Percentiles rank a stretch among this genome's conserved stretches.
Conservation (phyloP, 2,888 invertebrate species). For the Allygus modestus region DNA sequence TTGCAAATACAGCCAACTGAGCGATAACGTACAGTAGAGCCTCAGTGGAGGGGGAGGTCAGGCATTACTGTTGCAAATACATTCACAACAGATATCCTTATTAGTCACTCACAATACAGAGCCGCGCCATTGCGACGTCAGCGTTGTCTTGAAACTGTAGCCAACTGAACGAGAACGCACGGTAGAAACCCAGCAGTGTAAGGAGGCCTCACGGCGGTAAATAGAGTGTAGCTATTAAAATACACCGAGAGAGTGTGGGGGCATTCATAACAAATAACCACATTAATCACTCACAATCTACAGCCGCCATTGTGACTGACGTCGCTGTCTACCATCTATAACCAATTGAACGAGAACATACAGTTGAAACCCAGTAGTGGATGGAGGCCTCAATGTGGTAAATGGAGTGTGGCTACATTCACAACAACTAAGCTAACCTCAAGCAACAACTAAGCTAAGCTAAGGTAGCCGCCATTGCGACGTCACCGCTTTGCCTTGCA, state of each 20-base stretch:
- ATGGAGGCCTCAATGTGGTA: slow-evolving; percentile 4
- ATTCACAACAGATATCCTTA: too few relatives aligned
- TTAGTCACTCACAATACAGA: too few relatives aligned
- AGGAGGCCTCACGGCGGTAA: slow-evolving; percentile 28
- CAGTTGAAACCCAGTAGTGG: too few relatives aligned
- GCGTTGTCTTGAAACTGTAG: too few relatives aligned
- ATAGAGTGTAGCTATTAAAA: slow-evolving; percentile 42
- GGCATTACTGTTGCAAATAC: too few relatives aligned
- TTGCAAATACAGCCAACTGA: too few relatives aligned
- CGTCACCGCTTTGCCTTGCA: neutral
- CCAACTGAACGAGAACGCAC: neutral
- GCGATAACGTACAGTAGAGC: too few relatives aligned
- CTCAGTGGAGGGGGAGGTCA: too few relatives aligned
- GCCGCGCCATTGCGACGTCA: too few relatives aligned
- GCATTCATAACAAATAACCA: slow-evolving; percentile 41
- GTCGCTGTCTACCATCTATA: too few relatives aligned
- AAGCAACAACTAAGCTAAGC: slow-evolving; percentile 14
- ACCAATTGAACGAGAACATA: too few relatives aligned
- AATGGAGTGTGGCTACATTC: slow-evolving; percentile 49
- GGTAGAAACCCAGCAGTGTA: neutral
- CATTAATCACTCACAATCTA: slow-evolving; percentile 46
- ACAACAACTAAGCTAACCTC: slow-evolving; percentile 39
- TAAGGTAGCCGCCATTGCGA: slow-evolving; percentile 26
- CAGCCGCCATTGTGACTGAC: slow-evolving; percentile 6
- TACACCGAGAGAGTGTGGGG: too few relatives aligned